Base-by-base conservation (phyloP, 92 coral and sea anemone genomes). In the Hydrozoanthus gracilis region DNA sequence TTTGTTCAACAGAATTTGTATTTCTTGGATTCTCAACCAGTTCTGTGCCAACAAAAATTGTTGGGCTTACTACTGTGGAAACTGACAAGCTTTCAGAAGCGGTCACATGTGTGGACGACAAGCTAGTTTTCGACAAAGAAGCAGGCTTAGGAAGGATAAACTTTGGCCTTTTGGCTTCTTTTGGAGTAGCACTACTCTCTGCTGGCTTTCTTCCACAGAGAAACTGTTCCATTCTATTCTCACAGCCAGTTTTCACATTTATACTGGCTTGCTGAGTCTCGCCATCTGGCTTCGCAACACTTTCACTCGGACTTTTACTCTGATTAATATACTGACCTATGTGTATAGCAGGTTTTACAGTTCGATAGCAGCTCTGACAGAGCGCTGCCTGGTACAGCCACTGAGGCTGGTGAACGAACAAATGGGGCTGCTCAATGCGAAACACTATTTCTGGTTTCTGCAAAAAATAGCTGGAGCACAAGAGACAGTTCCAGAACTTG, bases 311-410 rank as follows among this genome's bases (percentile, higher is more conserved):
- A 49, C 62, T 62, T 13, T 2, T 50, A 46, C 8, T 79, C 49
- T 15, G 64, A 54, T 55, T 39, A 72, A 35, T 82, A 72, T n/a
- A 51, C 60, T 73, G 87, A 45, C 82, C 11, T 3, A 39, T 73
- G 6, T 18, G 74, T 6, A 48, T 39, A n/a, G 76, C 87, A n/a
- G 85, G 73, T 58, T 56, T 56, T 3, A 93, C 54, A 35, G 27
- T 73, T 6, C 83, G 87, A 78, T 82, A 89, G 72, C 98, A 95
- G 67, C 88, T 87, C 16, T 62, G 91, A 64, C 98, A 95, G 15
- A 95, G 94, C 3, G 98, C 99, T 13, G 99, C 99, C 84, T 97
- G 99, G 72, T 94, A 97, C 62, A 97, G 90, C 99, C 99, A 97
- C 35, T 91, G 94, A 1, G 99, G 99, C 87, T 97, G 99, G 73